Base-by-base conservation (phyloP, 2,888 invertebrate genomes). In the Nemapogon koenigi region DNA sequence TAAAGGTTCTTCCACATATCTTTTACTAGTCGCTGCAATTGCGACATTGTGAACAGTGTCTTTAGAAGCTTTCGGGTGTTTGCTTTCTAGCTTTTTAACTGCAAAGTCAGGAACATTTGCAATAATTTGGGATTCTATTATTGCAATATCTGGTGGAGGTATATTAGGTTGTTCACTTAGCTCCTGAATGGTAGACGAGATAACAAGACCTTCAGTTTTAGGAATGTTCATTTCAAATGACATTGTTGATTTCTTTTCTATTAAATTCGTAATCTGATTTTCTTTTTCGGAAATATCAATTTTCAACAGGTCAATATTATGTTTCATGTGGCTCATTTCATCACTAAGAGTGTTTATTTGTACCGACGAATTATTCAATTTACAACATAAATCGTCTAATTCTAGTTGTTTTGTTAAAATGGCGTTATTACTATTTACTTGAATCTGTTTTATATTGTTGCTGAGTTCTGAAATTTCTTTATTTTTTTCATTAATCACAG, bases 141-240 rank as follows among this genome's bases (percentile, higher is more conserved):
- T 51, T 26, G 60, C 54, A 37, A 73, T 49, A 47, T 75, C 62
- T 42, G 50, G 42, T 22, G 45, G 44, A 43, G 49, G 15, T 16
- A 15, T 13, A 19, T 6, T 59, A 36, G 52, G 48, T 32, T 62
- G 62, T 44, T 54, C 52, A 46, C 56, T 60, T 39, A 72, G 40
- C 26, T 67, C 53, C 54, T 76, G 73, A 47, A 76, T 75, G 37
- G 68, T 75, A 11, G 78, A 78, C 7, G 76, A 71, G 52, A 78
- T 78, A 28, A 73, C 49, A 64, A 78, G 60, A 14, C 78, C 78
- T 51, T 78, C 78, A n/a, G 78, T 78, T 60, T 76, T 78, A 16
- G 78, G 78, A 45, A 78, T 75, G 44, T 56, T 75, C 70, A 78
- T 78, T 62, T 75, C 76, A 51, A 78, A 75, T 22, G 62, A 52